Percentiles rank a stretch among this genome's conserved stretches.
phyloP scores from a whole-genome alignment of 2,888 invertebrate species.

The Epicampocera succincta region DNA sequence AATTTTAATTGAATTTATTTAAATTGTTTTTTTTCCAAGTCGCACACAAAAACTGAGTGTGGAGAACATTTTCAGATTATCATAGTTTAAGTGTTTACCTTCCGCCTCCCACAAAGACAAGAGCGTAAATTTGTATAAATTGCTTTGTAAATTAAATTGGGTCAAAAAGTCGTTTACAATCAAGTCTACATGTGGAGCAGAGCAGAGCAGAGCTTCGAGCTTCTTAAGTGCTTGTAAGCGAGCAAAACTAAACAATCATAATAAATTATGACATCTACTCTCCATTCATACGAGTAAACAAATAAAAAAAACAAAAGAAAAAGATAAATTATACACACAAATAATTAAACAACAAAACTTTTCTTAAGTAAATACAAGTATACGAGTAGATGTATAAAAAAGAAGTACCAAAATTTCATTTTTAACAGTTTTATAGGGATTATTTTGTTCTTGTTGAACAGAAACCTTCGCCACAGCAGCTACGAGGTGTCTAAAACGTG shows the following conservation, averaged over 20 bases:
- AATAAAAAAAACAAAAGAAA: slow-evolving; percentile 14
- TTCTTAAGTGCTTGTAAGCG: slow-evolving; percentile 9
- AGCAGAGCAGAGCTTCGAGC: too few relatives aligned
- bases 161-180: slow-evolving; percentile 67
- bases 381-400: too few relatives aligned
- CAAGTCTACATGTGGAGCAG: not conserved
- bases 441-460: too few relatives aligned
- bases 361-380: too few relatives aligned
- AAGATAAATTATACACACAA: not conserved
- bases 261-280: slow-evolving; percentile 60
- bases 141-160: slow-evolving; percentile 67
- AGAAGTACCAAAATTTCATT: too few relatives aligned
- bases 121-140: slow-evolving; percentile 53
- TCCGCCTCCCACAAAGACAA: slow-evolving; percentile 1
- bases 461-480: too few relatives aligned
- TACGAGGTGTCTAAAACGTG: too few relatives aligned
- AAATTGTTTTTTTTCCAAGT: too few relatives aligned
- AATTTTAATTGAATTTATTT: slow-evolving; percentile 5
- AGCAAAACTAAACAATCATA: slow-evolving; percentile 53
- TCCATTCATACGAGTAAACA: not conserved
- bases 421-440: too few relatives aligned
- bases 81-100: not conserved
- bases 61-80: slow-evolving; percentile 9
- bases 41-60: not conserved
- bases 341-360: too few relatives aligned